Percentiles rank a stretch among this genome's conserved stretches.
Conservation (phyloP, 1,140 invertebrate genomes). For the Sarcophaga peregrina region DNA sequence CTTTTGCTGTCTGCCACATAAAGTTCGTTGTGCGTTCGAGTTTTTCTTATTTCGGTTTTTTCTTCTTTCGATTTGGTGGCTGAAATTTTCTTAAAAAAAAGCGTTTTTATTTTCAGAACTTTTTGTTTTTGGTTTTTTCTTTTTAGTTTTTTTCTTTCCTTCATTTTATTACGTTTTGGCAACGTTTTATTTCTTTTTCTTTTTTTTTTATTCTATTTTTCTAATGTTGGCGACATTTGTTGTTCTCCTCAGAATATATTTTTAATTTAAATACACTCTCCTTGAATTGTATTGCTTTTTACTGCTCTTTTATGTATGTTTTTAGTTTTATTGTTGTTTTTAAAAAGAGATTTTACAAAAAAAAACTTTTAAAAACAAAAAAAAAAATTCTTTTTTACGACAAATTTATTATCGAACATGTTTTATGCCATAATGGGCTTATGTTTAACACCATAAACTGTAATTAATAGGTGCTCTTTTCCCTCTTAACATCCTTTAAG, state of each 20-base stretch:
- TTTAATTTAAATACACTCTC: neutral
- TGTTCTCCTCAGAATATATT: neutral
- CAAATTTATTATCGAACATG: constrained; percentile 2
- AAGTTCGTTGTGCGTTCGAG: constrained; percentile 38
- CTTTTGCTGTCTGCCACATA: constrained; percentile 3
- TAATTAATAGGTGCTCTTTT: neutral
- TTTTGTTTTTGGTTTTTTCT: neutral
- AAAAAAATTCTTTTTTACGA: neutral
- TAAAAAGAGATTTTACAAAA: neutral
- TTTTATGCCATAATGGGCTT: neutral
- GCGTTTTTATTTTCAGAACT: neutral
- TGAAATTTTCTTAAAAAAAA: neutral
- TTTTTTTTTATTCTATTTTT: no score
- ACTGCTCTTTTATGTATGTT: neutral
- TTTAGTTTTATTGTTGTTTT: neutral
- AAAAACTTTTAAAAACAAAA: neutral
- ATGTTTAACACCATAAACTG: neutral
- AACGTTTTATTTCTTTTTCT: neutral
- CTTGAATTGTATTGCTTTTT: neutral
- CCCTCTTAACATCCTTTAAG: neutral
- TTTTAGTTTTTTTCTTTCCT: neutral
- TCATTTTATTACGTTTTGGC: neutral
- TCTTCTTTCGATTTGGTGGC: neutral
- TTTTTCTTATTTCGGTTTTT: neutral
- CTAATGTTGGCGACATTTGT: constrained; percentile 8